Evolutionary conservation across 2,888 invertebrate species (phyloP).

Genomic region (Anticlea derivata): DNA sequence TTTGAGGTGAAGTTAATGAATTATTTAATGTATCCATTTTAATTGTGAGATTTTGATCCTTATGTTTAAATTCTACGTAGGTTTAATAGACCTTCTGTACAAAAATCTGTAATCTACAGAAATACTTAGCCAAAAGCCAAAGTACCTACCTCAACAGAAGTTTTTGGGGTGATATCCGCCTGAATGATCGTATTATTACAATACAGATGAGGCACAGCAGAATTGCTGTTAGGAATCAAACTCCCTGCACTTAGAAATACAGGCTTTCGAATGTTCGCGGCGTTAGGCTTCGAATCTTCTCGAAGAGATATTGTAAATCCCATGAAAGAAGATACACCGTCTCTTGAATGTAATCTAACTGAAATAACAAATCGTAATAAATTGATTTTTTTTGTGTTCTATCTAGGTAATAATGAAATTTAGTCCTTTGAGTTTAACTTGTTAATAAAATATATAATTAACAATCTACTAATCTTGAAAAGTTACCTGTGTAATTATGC

Average conservation of each 20-base stretch:
- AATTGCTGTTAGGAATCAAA: conserved; percentile 46
- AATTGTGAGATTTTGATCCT: no score
- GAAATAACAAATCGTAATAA: conserved; percentile 39
- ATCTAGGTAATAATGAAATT: no score
- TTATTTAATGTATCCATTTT: no score
- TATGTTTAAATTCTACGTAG: no score
- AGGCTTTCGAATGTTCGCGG: conserved; percentile 60
- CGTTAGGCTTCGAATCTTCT: conserved; percentile 57
- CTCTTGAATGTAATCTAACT: conserved; percentile 63
- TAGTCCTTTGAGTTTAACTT: no score
- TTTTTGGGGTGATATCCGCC: conserved; percentile 66
- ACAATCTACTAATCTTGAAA: no score
- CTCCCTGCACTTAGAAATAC: conserved; percentile 54
- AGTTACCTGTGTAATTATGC: conserved; percentile 39
- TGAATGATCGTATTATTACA: conserved; percentile 70
- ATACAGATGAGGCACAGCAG: conserved; percentile 42
- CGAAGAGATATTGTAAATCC: conserved; percentile 69
- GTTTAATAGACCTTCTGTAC: no score
- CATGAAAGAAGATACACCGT: conserved; percentile 59
- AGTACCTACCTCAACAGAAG: conserved; percentile 57
- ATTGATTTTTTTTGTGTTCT: no score
- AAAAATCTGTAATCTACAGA: no score
- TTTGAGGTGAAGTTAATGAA: no score
- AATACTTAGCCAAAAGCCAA: neutral
- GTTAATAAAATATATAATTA: conserved; percentile 8